These are phyloP conservation scores for Bombus cullumanus DNA, from an alignment of 1,140 invertebrate genomes.

Conservation along the genomic window DNA sequence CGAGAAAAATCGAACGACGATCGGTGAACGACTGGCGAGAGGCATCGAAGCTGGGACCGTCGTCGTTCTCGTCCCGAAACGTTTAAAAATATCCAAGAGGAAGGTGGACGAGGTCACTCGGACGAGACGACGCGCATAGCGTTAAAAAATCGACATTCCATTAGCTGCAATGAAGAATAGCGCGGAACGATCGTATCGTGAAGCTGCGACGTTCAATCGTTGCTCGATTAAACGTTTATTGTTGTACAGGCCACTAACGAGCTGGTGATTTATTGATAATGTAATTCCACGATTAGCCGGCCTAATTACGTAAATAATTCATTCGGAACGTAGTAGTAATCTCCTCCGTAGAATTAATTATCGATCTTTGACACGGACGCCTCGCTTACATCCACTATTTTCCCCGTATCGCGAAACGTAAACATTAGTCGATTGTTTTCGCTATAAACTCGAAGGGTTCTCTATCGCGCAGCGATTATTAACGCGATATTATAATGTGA, in stretches of 20 bases:
- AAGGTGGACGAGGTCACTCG: slow-evolving; percentile 60
- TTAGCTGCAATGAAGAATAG: neutral
- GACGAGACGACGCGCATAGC: slow-evolving; percentile 29
- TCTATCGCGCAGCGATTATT: neutral
- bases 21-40: slow-evolving; percentile 53
- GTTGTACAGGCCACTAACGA: neutral
- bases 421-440: neutral
- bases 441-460: neutral
- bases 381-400: neutral
- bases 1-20: slow-evolving; percentile 59
- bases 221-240: neutral
- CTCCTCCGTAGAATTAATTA: slow-evolving; percentile 19
- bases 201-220: neutral
- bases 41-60: neutral
- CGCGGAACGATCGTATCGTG: neutral
- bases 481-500: neutral
- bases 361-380: neutral
- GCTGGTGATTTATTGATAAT: slow-evolving; percentile 24
- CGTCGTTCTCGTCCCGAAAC: slow-evolving; percentile 30
- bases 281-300: slow-evolving; percentile 10
- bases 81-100: slow-evolving; percentile 64
- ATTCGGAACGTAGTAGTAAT: neutral
- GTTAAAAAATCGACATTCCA: neutral
- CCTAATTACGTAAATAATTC: slow-evolving; percentile 29
- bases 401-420: neutral